Evolutionary conservation across 23 tunicate species (phyloP).

Genomic region (Diplosoma virens): DNA sequence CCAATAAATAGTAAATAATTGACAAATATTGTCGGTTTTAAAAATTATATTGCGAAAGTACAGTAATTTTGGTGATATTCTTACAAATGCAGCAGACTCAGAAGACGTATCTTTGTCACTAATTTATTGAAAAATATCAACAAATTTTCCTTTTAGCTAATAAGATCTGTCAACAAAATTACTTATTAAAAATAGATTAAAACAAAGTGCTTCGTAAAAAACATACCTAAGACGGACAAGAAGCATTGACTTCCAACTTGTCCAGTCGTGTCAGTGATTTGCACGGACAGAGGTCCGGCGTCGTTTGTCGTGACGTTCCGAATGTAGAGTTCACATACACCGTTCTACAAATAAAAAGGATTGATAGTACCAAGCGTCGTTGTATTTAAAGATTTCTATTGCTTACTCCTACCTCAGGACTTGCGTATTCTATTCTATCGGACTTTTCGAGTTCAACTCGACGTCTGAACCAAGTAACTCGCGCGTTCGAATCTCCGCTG

Average conservation of each 20-base stretch:
- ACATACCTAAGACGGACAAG: constrained; percentile 80
- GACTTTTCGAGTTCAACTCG: constrained; percentile 43
- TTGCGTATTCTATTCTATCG: constrained; percentile 52
- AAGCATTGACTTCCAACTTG: constrained; percentile 92
- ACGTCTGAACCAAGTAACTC: constrained; percentile 71
- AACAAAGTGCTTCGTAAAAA: too few relatives aligned
- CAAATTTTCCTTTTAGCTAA: too few relatives aligned
- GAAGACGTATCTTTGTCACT: too few relatives aligned
- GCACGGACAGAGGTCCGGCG: constrained; percentile 68
- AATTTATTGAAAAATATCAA: too few relatives aligned
- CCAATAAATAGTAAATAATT: too few relatives aligned
- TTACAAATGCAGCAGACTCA: too few relatives aligned
- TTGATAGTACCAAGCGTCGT: too few relatives aligned
- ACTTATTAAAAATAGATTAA: too few relatives aligned
- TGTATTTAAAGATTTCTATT: neutral
- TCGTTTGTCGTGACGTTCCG: constrained; percentile 45
- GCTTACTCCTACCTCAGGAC: constrained; percentile 56
- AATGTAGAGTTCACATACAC: constrained; percentile 67
- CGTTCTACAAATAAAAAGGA: constrained; percentile 31
- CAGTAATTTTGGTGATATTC: too few relatives aligned
- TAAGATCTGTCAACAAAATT: too few relatives aligned
- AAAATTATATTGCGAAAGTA: too few relatives aligned
- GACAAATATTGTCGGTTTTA: too few relatives aligned
- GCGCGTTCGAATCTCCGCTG: constrained; percentile 66
- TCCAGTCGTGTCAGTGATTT: constrained; percentile 73